Conservation (phyloP, 2,113 vertebrate genomes). For the Daubentonia madagascariensis region DNA sequence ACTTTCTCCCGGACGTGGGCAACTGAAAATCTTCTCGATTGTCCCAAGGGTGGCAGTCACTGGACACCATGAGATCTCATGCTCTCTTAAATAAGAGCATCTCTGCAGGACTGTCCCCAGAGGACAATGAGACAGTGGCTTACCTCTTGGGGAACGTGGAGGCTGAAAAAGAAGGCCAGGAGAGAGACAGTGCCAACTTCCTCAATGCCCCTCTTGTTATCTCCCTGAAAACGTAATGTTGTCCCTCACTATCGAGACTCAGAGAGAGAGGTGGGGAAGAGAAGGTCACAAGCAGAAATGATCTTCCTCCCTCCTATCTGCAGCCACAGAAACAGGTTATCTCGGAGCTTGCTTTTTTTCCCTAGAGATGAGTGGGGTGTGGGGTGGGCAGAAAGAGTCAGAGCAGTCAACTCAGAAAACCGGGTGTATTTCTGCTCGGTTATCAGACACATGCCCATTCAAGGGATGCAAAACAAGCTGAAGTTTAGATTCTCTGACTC, state of each 20-base stretch:
- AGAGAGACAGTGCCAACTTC: slow-evolving; percentile 40
- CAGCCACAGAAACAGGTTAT: slow-evolving; percentile 58
- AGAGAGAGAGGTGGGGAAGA: slow-evolving; percentile 45
- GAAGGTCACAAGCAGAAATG: slow-evolving; percentile 15
- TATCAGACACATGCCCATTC: slow-evolving; percentile 53
- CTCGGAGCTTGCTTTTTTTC: neutral
- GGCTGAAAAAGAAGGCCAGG: neutral
- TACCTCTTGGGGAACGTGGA: slow-evolving; percentile 44
- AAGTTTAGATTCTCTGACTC: slow-evolving; percentile 48
- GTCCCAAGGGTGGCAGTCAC: neutral
- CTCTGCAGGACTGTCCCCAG: neutral
- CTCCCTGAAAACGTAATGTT: slow-evolving; percentile 66
- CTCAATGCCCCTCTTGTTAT: slow-evolving; percentile 49
- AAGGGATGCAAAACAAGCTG: slow-evolving; percentile 40
- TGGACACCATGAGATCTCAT: neutral
- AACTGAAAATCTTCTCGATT: neutral
- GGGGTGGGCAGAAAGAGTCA: slow-evolving; percentile 6
- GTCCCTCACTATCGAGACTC: slow-evolving; percentile 55
- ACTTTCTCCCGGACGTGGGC: neutral
- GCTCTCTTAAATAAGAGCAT: neutral
- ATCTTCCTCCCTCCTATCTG: slow-evolving; percentile 9
- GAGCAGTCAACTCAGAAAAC: slow-evolving; percentile 16
- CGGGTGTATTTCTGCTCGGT: slow-evolving; percentile 47
- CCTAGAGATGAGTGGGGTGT: neutral
- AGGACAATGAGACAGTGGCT: slow-evolving; percentile 52